Evolutionary conservation across 2,797 vertebrate species (phyloP), one percentile per base, ranked within the genome.

Genomic region (Silurus aristotelis): DNA sequence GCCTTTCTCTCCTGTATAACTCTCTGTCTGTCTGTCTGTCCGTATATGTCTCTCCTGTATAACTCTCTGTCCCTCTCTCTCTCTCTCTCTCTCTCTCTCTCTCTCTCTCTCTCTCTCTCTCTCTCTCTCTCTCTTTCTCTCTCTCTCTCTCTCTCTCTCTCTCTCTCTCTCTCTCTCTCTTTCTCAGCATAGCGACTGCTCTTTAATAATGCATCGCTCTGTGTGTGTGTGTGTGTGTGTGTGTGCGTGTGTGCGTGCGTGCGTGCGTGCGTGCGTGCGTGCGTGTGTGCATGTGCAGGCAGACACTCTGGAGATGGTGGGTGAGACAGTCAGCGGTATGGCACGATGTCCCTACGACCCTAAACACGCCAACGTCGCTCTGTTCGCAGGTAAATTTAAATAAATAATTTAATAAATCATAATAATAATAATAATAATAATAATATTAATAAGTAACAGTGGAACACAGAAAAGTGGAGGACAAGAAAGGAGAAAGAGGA

Each of bases 321-420:
- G 97, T 71, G 97, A 98, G 91, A 93, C 95, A 31, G 95, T 99
- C 90, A 98, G 97, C 0, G 98, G 98, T 60, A 99, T 99, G 97
- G 98, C 98, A 0, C 95, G 98, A 6, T 98, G 97, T 87, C 97
- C 97, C 0, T 98, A 99, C 0, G 97, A 99, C 88, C 97, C 98
- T 83, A 98, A 97, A 89, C 98, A 99, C 0, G 97, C 97, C 90
- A 99, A 98, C 1, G 96, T 99, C 1, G 98, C 97, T 83, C 93
- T 98, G 78, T 98, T 99, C 91, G 96, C 98, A 89, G 98, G 98
- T 99, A 91, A 93, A 91, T 71, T 0, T 52, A 52, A 7, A 52
- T 38, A 38, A 38, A 9, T 27, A 19, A 80, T 52, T 38, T 38
- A 10, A 7, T 52, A 52, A 22, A 82, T 22, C 43, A 81, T 81